Conservation (phyloP, 2,113 vertebrate genomes). For the Penelope pileata region DNA sequence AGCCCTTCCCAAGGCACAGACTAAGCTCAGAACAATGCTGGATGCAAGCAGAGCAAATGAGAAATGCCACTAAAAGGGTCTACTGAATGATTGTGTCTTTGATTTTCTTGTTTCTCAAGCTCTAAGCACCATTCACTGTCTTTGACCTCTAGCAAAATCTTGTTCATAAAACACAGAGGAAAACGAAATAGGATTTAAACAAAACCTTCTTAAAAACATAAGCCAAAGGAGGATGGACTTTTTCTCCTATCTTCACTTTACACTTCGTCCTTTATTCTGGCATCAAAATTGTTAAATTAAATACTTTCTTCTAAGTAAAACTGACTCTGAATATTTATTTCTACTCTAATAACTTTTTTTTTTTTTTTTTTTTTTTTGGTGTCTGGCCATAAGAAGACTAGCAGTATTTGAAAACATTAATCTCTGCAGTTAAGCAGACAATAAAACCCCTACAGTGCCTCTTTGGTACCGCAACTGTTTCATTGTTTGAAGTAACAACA, state of each 20-base stretch:
- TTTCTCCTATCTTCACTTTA: background rate
- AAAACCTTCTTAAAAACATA: constrained; percentile 30
- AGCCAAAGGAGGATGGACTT: background rate
- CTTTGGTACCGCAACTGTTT: background rate
- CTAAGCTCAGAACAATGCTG: background rate
- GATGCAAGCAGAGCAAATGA: background rate
- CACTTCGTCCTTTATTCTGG: constrained; percentile 7
- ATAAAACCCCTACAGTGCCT: background rate
- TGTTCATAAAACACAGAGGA: background rate
- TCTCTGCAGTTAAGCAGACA: constrained; percentile 9
- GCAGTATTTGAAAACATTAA: background rate
- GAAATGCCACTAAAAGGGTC: background rate
- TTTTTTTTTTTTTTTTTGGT: background rate
- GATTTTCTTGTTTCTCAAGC: constrained; percentile 22
- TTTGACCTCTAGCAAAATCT: constrained; percentile 8
- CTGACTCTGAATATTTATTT: background rate
- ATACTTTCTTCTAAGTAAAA: background rate
- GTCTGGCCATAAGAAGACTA: background rate
- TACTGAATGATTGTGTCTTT: background rate
- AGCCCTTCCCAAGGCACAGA: background rate
- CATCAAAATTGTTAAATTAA: constrained; percentile 1
- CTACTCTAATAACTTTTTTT: background rate
- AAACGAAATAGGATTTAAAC: constrained; percentile 27
- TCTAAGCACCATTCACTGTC: constrained; percentile 1
- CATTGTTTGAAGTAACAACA: background rate